Base-by-base conservation (phyloP, 1,140 invertebrate genomes). In the Scaptodrosophila lebanonensis region DNA sequence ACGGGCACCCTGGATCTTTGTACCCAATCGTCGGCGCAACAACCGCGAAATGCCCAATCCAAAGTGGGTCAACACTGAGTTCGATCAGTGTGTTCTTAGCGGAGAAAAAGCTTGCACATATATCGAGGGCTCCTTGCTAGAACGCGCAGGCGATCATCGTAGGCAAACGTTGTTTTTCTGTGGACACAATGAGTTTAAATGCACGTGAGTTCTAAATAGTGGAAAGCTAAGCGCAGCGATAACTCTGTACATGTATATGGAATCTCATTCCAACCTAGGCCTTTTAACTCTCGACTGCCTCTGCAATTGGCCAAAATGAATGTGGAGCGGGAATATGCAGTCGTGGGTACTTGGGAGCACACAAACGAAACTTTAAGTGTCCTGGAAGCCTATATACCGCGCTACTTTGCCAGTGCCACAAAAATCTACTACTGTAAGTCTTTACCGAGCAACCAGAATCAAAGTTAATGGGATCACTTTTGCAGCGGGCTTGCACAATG, bases 341-440 rank as follows among this genome's bases (percentile, higher is more conserved):
- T 96, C 0, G 95, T 96, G 1, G 95, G 95, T 1, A 93, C 96
- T 8, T 89, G 96, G 8, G 95, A 96, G 83, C 94, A 96, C 72
- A 90, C 95, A 72, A 95, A 96, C 86, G 91, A 91, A 3, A 96
- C 95, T 1, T 88, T 96, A 1, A 90, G 91, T 1, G 95, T 95
- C 11, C 87, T 96, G 18, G 94, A 96, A 88, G 89, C 93, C 73
- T 96, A 95, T 77, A 89, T 96, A 36, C 95, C 95, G 0, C 88
- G 90, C 51, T 96, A 95, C 87, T 96, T 96, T 87, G 88, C 88
- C 25, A 93, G 94, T 40, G 94, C 94, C 12, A 88, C 90, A 1
- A 87, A 93, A 70, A 88, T 95, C 63, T 96, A 95, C 84, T 93
- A 92, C 89, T 93, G 94, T 87, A 91, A 93, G 84, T 89, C 91